phyloP scores from a whole-genome alignment of 2,888 invertebrate genomes.

The Platynereis dumerilii region DNA sequence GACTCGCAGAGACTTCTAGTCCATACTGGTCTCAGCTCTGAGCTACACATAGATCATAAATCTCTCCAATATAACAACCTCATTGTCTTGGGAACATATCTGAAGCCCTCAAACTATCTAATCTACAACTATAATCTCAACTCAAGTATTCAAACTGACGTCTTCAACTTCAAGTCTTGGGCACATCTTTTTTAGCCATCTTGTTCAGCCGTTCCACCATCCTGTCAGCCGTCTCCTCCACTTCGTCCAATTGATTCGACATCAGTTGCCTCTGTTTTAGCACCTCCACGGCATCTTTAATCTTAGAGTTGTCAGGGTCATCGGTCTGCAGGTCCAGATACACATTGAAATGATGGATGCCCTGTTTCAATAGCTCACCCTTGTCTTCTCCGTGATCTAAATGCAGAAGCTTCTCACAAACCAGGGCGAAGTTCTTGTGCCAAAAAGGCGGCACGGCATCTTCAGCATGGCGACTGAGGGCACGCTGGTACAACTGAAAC shows the following conservation, averaged over 20 bases:
- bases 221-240: too few species aligned
- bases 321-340: conserved; percentile 30
- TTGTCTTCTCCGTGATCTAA: conserved; percentile 29
- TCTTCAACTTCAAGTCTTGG: too few species aligned
- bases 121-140: too few species aligned
- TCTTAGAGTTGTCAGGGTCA: conserved; percentile 31
- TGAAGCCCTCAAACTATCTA: too few species aligned
- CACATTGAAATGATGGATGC: conserved; percentile 37
- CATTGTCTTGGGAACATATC: too few species aligned
- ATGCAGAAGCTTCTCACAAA: conserved; percentile 37
- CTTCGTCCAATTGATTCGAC: not conserved
- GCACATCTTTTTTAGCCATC: too few species aligned
- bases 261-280: conserved; percentile 27
- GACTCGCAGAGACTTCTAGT: too few species aligned
- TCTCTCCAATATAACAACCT: too few species aligned
- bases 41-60: too few species aligned
- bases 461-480: conserved; percentile 40
- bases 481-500: conserved; percentile 50
- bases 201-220: too few species aligned
- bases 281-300: conserved; percentile 33
- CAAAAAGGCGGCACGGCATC: conserved; percentile 50
- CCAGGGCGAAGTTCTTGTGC: conserved; percentile 59
- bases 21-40: too few species aligned
- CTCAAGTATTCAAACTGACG: too few species aligned
- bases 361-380: conserved; percentile 28